These are phyloP conservation scores for Mermis nigrescens DNA, from an alignment of 2,888 invertebrate genomes.

Conservation along the genomic window DNA sequence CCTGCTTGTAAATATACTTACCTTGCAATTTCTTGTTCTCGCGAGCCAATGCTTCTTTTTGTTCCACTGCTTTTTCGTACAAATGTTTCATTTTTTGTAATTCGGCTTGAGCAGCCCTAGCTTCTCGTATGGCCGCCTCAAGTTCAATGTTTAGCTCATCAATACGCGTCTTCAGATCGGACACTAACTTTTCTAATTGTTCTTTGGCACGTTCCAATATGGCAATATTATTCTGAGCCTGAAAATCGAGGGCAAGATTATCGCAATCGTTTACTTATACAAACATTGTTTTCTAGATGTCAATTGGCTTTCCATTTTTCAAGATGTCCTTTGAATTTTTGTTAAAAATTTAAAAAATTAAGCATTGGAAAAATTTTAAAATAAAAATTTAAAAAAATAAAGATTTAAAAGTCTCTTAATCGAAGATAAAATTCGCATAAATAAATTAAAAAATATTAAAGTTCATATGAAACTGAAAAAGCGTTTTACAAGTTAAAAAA, in stretches of 20 bases:
- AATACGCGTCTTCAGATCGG: conserved; percentile 73
- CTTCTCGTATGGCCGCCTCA: conserved; percentile 70
- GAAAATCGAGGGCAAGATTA: conserved; percentile 8
- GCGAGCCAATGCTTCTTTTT: conserved; percentile 74
- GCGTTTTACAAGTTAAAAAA: conserved; percentile 14
- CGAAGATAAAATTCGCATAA: too few relatives aligned
- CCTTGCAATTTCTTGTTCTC: conserved; percentile 96
- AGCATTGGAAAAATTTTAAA: too few relatives aligned
- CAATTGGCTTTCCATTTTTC: too few relatives aligned
- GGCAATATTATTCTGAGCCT: conserved; percentile 82
- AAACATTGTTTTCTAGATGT: too few relatives aligned
- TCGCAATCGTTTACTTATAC: too few relatives aligned
- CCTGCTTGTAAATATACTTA: too few relatives aligned
- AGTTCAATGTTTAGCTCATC: conserved; percentile 80
- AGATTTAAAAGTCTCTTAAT: too few relatives aligned
- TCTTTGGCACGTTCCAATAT: conserved; percentile 83
- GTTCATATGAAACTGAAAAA: too few relatives aligned
- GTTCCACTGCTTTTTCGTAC: conserved; percentile 87
- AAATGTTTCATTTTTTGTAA: conserved; percentile 73
- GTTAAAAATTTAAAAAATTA: too few relatives aligned
- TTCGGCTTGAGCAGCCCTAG: conserved; percentile 73
- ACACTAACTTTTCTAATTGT: conserved; percentile 72
- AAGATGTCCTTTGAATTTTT: too few relatives aligned
- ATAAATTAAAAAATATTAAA: too few relatives aligned
- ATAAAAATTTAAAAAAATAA: too few relatives aligned